phyloP scores from a whole-genome alignment of 2,113 vertebrate species.

The Ammodytes dubius region DNA sequence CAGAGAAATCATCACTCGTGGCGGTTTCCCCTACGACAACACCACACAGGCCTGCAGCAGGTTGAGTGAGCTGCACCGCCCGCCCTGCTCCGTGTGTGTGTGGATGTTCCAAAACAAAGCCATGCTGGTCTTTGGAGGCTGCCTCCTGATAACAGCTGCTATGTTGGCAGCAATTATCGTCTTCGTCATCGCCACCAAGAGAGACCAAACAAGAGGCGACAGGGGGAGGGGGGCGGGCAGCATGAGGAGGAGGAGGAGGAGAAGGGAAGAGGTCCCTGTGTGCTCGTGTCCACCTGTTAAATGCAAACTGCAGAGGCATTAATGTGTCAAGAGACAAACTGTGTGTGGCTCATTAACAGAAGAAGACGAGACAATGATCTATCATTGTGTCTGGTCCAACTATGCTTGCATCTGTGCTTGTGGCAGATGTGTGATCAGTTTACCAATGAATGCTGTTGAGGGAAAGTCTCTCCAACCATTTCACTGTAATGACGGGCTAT shows the following conservation, averaged over 20 bases:
- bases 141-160: constrained; percentile 84
- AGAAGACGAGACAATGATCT: not conserved
- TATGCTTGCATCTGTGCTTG: constrained; percentile 3
- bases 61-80: not conserved
- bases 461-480: not conserved
- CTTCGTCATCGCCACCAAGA: constrained; percentile 83
- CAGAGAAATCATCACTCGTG: constrained; percentile 85
- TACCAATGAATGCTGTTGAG: constrained; percentile 6
- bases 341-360: not conserved
- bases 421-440: constrained; percentile 39
- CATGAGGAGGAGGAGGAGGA: constrained; percentile 27
- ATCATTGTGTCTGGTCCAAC: not conserved
- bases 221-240: constrained; percentile 41
- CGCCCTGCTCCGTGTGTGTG: constrained; percentile 83
- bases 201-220: constrained; percentile 58
- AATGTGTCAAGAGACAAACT: constrained; percentile 15
- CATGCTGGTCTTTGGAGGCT: constrained; percentile 89
- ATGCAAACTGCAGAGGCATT: constrained; percentile 14
- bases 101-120: constrained; percentile 87
- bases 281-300: constrained; percentile 42
- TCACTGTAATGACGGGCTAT: constrained; percentile 13
- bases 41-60: constrained; percentile 70
- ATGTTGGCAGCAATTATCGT: constrained; percentile 83
- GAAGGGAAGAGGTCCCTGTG: constrained; percentile 22
- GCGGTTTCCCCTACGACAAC: constrained; percentile 83